Conservation (phyloP, 2,888 invertebrate genomes). For the Ephialtes manifestator region DNA sequence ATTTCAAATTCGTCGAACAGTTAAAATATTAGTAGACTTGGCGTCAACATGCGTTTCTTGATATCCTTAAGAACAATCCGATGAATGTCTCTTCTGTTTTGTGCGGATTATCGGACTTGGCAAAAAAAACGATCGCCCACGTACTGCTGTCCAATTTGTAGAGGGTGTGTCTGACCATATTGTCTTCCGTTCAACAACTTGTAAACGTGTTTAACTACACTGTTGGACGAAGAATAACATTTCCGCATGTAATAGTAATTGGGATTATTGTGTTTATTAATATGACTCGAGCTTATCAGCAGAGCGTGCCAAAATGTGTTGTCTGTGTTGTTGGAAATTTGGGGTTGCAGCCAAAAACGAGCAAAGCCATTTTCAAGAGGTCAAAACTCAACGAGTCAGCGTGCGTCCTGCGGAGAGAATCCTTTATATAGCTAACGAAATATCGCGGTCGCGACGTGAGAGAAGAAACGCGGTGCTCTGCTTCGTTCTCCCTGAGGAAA, state of each 20-base stretch:
- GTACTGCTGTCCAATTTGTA: slow-evolving; percentile 4
- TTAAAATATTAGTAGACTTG: no score
- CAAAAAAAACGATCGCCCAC: slow-evolving; percentile 22
- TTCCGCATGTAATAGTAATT: neutral
- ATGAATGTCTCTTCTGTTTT: no score
- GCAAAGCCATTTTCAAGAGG: slow-evolving; percentile 27
- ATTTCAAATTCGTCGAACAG: no score
- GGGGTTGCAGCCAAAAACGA: slow-evolving; percentile 39
- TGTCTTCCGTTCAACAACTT: neutral
- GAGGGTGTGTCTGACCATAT: slow-evolving; percentile 16
- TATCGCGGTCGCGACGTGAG: slow-evolving; percentile 58
- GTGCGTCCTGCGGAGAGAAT: slow-evolving; percentile 39
- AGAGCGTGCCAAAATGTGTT: slow-evolving; percentile 2
- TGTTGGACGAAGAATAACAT: neutral
- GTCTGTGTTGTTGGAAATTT: slow-evolving; percentile 4
- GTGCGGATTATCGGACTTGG: slow-evolving; percentile 29
- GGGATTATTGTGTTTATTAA: slow-evolving; percentile 19
- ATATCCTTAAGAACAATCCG: no score
- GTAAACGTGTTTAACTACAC: neutral
- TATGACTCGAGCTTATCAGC: neutral
- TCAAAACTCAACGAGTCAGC: slow-evolving; percentile 63
- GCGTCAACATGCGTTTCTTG: no score
- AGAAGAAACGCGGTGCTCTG: slow-evolving; percentile 58
- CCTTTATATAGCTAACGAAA: slow-evolving; percentile 51
- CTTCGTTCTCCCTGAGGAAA: slow-evolving; percentile 30